A percentile compares a stretch with the other conserved stretches of the same genome.
Evolutionary conservation across 2,888 invertebrate genomes (phyloP).

Genomic region (Drosophila kuntzei): DNA sequence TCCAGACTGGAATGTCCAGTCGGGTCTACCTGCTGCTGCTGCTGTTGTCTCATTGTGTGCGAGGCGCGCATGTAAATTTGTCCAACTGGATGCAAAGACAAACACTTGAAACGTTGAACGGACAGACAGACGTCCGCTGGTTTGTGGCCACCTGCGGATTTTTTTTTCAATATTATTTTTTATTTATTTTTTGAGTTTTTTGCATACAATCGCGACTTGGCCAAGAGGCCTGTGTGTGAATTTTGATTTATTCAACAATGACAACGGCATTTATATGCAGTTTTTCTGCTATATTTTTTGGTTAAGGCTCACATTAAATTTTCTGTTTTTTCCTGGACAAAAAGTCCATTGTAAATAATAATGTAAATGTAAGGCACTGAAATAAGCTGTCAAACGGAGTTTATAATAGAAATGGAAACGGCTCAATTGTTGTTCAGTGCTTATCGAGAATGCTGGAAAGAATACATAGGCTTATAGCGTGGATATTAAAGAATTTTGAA

Average conservation of each 20-base stretch:
- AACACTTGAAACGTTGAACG: slow-evolving; percentile 69
- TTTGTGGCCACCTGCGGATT: slow-evolving; percentile 76
- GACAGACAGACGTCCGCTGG: slow-evolving; percentile 51
- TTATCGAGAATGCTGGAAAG: not conserved
- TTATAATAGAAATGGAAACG: slow-evolving; percentile 13
- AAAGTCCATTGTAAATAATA: slow-evolving; percentile 13
- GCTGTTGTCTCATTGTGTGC: slow-evolving; percentile 61
- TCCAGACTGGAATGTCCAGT: slow-evolving; percentile 35
- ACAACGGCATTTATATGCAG: slow-evolving; percentile 53
- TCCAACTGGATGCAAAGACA: slow-evolving; percentile 76
- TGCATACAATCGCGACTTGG: slow-evolving; percentile 71
- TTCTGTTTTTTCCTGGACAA: slow-evolving; percentile 25
- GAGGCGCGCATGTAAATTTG: slow-evolving; percentile 77
- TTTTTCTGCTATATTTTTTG: slow-evolving; percentile 42
- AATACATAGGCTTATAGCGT: not conserved
- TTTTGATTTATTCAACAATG: slow-evolving; percentile 75
- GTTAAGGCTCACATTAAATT: slow-evolving; percentile 38
- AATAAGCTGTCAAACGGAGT: slow-evolving; percentile 34
- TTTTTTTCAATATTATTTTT: slow-evolving; percentile 40
- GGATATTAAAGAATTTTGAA: not conserved
- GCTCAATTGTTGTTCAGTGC: slow-evolving; percentile 28
- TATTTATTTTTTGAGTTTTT: slow-evolving; percentile 48
- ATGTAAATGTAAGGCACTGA: slow-evolving; percentile 17
- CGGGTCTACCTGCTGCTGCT: slow-evolving; percentile 41
- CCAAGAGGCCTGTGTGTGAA: slow-evolving; percentile 51